Evolutionary conservation across 2,888 invertebrate genomes (phyloP), one percentile per base, ranked within the genome.

Genomic region (Megaustenia siamemsis): DNA sequence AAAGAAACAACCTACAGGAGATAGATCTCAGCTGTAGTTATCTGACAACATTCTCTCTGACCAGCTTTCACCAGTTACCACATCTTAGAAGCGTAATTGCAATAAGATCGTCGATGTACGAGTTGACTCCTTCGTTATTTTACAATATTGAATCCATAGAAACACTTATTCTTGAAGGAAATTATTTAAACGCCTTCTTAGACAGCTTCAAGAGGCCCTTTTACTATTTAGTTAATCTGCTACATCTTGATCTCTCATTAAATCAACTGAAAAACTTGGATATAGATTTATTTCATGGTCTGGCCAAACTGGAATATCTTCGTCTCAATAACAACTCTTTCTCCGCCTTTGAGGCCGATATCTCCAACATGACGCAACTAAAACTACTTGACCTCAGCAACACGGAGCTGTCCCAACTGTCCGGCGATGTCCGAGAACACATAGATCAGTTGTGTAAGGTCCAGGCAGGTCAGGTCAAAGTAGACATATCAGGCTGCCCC

Each of bases 401-500:
- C 66, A 84, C 81, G 21, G 53, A 69, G 56, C 60, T 86, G 21
- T 5, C 60, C 3, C 56, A 56, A 21, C 79, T 86, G 3, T 28
- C 75, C 45, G 1, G 18, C 24, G n/a, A 24, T 1, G 21, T 53
- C 35, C 45, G 49, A 15, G 3, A 24, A 18, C n/a, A 35, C 28
- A 43, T 71, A 32, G 77, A 56, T 15, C 60, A 15, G 8, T 28
- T 63, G 8, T n/a, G 63, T 28, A 28, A 49, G 15, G 40, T 24
- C 18, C 53, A 60, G 1, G n/a, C 45, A 5, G 24, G 43, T 21
- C 43, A 43, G 66, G 15, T 79, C 32, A 28, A 40, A 3, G 45
- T 86, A 5, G 77, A 84, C 69, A 45, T 86, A 49, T 66, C 75
- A 3, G 49, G 53, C 75, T 84, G 84, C 69, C 86, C 86, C 15